Percentiles rank a stretch among this genome's conserved stretches.
Conservation (phyloP, 2,888 invertebrate species). For the Leucania comma region DNA sequence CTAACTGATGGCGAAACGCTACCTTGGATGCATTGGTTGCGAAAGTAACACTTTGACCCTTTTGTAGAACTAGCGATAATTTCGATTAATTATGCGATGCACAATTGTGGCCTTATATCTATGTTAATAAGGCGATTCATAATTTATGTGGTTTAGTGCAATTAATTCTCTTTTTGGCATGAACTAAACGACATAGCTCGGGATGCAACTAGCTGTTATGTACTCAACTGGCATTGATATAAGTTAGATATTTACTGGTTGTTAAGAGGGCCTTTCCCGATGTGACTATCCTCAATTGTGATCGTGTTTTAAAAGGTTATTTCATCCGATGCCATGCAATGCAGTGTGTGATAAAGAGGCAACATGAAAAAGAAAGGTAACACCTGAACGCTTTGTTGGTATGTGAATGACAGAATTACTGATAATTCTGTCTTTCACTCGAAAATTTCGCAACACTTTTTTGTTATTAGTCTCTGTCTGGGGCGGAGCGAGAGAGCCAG, state of each 20-base stretch:
- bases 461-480: no score
- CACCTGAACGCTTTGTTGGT: no score
- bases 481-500: no score
- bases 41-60: slow-evolving; percentile 59
- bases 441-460: no score
- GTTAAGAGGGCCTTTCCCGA: no score
- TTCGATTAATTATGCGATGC: slow-evolving; percentile 40
- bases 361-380: no score
- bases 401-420: no score
- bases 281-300: no score
- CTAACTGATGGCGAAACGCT: slow-evolving; percentile 73
- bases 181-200: background rate
- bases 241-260: background rate
- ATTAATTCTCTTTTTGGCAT: background rate
- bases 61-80: slow-evolving; percentile 43
- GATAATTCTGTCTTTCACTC: no score
- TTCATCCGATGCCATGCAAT: no score
- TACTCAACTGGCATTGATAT: background rate
- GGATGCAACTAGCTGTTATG: background rate
- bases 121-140: background rate
- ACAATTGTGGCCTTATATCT: slow-evolving; percentile 12
- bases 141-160: background rate
- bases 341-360: no score
- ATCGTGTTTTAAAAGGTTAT: no score
- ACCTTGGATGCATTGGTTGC: slow-evolving; percentile 66